These are phyloP conservation scores for Brachionichthys hirsutus DNA, from an alignment of 2,113 vertebrate genomes.

Conservation along the genomic window DNA sequence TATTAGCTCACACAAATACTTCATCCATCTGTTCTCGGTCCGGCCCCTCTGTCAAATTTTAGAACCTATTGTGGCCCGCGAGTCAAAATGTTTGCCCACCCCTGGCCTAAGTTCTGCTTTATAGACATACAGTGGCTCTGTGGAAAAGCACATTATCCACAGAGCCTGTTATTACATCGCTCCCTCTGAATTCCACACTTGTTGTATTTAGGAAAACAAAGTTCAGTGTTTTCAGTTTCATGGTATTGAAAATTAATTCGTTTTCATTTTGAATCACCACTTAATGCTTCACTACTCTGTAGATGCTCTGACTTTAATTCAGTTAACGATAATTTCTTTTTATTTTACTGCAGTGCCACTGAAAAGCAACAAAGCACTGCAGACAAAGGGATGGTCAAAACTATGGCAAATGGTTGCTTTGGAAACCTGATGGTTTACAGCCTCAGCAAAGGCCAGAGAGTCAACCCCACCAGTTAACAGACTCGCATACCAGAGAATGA, in stretches of 20 bases:
- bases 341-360: conserved; percentile 1
- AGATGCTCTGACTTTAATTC: not conserved
- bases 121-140: not conserved
- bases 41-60: too few relatives aligned
- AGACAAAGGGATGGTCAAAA: conserved; percentile 61
- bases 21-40: too few relatives aligned
- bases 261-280: too few relatives aligned
- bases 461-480: conserved; percentile 57
- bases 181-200: not conserved
- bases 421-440: conserved; percentile 62
- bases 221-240: too few relatives aligned
- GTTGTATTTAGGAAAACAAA: too few relatives aligned
- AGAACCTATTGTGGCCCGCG: too few relatives aligned
- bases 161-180: not conserved
- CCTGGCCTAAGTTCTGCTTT: not conserved
- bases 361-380: conserved; percentile 28
- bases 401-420: conserved; percentile 58
- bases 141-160: not conserved
- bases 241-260: too few relatives aligned
- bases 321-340: not conserved
- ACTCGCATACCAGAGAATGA: conserved; percentile 52
- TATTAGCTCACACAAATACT: too few relatives aligned
- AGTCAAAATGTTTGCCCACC: too few relatives aligned
- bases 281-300: not conserved
- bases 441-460: conserved; percentile 54